Base-by-base conservation (phyloP, 2,888 invertebrate genomes). In the Troides helena region DNA sequence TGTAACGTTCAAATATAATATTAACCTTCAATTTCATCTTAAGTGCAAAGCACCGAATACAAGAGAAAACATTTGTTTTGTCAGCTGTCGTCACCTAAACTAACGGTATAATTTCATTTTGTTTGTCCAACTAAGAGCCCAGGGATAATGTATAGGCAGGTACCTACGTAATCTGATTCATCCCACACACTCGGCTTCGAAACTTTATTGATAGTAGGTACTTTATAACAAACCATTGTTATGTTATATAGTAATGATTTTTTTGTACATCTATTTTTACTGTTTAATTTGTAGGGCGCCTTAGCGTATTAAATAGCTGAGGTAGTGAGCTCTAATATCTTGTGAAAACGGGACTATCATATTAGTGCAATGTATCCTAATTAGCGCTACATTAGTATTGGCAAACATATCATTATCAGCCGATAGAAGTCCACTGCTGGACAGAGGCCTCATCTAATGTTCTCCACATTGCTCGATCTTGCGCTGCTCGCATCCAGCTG, bases 91-190 rank as follows among this genome's bases (percentile, higher is more conserved):
- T 78, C 78, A 78, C 77, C 78, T 74, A 67, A 75, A 74, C 76
- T 77, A 76, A 77, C 76, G 74, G 74, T 73, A 73, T 77, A 78
- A 80, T 82, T 80, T 79, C 74, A 81, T 79, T 79, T 77, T 85
- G 85, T 86, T 85, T 86, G 81, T 74, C 76, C 74, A 80, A 80
- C 81, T 83, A 81, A 83, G 81, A 84, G 82, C 81, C 74, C 72
- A 73, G 77, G 77, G 77, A 78, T 78, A 72, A 65, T 65, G 69
- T 65, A 62, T 43, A 65, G 65, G 57, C 64, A 56, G 56, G 62
- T 65, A 69, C 61, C 62, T 69, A 62, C 69, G 61, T 71, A 69
- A 62, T 71, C 63, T 63, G 68, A 66, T 71, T 68, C 71, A 65
- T 66, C 66, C 65, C 65, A 63, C 68, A 63, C 59, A 68, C 66